Conservation (phyloP, 2,797 vertebrate species). For the Hemitrygon akajei region DNA sequence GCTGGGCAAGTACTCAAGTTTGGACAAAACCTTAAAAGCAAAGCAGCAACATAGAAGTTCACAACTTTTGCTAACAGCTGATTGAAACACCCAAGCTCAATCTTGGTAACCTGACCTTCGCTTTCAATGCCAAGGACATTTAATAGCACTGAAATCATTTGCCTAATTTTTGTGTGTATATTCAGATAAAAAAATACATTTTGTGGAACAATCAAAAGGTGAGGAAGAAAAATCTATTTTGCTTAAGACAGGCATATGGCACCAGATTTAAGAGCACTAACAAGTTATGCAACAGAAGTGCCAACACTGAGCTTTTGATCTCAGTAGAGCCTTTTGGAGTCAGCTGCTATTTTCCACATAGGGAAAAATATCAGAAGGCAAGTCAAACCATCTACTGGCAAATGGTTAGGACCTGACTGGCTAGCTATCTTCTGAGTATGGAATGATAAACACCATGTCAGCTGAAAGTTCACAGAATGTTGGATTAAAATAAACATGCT, state of each 20-base stretch:
- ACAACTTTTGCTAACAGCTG: not conserved
- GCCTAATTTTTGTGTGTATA: not conserved
- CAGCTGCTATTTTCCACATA: not conserved
- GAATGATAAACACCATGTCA: not conserved
- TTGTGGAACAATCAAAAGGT: not conserved
- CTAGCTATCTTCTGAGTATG: not conserved
- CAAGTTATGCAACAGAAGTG: not conserved
- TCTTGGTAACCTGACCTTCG: not conserved
- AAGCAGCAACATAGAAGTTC: not conserved
- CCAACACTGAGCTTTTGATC: conserved; percentile 11
- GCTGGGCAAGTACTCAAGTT: not conserved
- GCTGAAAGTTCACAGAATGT: not conserved
- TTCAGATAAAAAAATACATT: not conserved
- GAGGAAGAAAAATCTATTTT: not conserved
- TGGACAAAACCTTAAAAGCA: not conserved
- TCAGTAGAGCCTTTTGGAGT: not conserved
- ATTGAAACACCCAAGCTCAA: not conserved
- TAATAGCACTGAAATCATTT: not conserved
- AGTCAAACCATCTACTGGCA: not conserved
- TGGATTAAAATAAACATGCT: not conserved
- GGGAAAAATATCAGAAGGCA: not conserved
- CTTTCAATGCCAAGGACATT: not conserved
- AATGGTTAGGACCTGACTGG: not conserved
- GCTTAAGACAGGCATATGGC: not conserved
- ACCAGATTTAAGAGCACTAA: not conserved